A percentile compares a stretch with the other conserved stretches of the same genome.
Evolutionary conservation across 2,113 vertebrate genomes (phyloP).

Genomic region (Nycticebus coucang): DNA sequence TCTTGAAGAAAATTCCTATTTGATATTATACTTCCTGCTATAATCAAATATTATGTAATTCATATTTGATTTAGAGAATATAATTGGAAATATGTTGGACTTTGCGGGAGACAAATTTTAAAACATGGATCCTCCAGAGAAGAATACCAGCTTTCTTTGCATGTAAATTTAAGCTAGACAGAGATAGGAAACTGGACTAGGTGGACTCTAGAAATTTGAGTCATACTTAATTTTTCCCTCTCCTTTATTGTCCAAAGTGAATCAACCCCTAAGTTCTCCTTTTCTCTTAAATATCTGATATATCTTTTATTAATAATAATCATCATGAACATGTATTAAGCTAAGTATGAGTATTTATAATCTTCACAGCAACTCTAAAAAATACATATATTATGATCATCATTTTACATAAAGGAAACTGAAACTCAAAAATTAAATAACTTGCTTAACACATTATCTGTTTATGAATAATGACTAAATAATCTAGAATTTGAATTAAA

Average conservation of each 20-base stretch:
- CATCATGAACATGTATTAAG: background rate
- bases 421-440: slow-evolving; percentile 24
- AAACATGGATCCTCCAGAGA: background rate
- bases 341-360: slow-evolving; percentile 15
- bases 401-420: slow-evolving; percentile 15
- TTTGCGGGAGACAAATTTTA: slow-evolving; percentile 1
- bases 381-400: background rate
- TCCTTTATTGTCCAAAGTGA: background rate
- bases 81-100: background rate
- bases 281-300: background rate
- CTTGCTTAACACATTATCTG: background rate
- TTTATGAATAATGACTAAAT: background rate
- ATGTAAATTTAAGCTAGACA: background rate
- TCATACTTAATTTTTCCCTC: background rate
- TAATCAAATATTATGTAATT: background rate
- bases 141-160: background rate
- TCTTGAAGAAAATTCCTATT: slow-evolving; percentile 3
- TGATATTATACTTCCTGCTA: background rate
- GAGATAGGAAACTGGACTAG: background rate
- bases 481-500: background rate
- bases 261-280: background rate
- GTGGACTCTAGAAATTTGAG: background rate
- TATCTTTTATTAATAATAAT: slow-evolving; percentile 21
- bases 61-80: slow-evolving; percentile 27
- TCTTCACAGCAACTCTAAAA: slow-evolving; percentile 22